Percentiles rank a stretch among this genome's conserved stretches.
phyloP scores from a whole-genome alignment of 2,797 vertebrate genomes.

The Dallia pectoralis region DNA sequence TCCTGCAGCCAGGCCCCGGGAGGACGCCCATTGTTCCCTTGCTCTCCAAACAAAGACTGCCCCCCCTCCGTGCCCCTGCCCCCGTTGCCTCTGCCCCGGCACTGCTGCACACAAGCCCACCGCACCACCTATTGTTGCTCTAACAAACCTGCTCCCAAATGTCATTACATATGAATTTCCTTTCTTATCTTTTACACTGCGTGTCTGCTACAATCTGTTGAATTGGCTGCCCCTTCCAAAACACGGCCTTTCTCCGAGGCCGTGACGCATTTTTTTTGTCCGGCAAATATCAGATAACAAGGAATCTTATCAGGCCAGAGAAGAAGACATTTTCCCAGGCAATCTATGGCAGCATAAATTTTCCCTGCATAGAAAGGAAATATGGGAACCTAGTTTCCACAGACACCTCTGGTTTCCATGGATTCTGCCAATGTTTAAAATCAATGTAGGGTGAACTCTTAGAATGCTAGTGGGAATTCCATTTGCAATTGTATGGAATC shows the following conservation, averaged over 20 bases:
- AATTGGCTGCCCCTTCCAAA: not conserved
- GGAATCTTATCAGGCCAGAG: not conserved
- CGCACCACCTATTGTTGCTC: slow-evolving; percentile 48
- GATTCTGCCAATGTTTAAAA: not conserved
- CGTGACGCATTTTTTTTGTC: slow-evolving; percentile 7
- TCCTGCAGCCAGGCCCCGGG: slow-evolving; percentile 54
- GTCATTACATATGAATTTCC: slow-evolving; percentile 62
- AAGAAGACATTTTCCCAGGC: not conserved
- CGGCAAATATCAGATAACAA: not conserved
- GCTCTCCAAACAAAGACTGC: slow-evolving; percentile 68
- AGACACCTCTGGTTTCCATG: not conserved
- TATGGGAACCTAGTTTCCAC: not conserved
- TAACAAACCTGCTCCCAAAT: slow-evolving; percentile 68
- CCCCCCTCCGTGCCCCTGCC: too few species aligned
- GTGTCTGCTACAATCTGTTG: not conserved
- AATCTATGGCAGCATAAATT: not conserved
- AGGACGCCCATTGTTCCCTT: slow-evolving; percentile 72
- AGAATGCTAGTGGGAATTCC: not conserved
- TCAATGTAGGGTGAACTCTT: not conserved
- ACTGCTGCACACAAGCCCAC: slow-evolving; percentile 23
- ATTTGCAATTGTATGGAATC: not conserved
- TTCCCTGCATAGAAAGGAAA: not conserved
- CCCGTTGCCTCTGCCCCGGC: slow-evolving; percentile 26
- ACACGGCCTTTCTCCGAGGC: not conserved
- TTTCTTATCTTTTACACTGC: slow-evolving; percentile 21